phyloP scores from a whole-genome alignment of 64 coral and sea anemone genomes.

The Stylophora pistillata region DNA sequence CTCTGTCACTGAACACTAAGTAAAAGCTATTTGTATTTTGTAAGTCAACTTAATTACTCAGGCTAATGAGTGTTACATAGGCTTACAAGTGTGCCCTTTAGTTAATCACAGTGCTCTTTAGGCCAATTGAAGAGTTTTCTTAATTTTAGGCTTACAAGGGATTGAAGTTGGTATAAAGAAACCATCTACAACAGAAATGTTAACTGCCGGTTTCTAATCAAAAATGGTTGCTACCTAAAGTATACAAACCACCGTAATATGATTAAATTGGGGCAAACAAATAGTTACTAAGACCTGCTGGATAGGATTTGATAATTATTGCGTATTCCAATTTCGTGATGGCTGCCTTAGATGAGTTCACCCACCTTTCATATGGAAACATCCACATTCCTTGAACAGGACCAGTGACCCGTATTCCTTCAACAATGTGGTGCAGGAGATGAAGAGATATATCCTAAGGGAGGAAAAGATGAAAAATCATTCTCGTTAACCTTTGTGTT shows the following conservation, averaged over 20 bases:
- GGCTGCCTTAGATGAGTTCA: slow-evolving; percentile 33
- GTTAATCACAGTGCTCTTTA: slow-evolving; percentile 7
- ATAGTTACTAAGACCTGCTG: neutral
- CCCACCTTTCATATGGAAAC: slow-evolving; percentile 27
- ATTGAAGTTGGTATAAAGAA: slow-evolving; percentile 23
- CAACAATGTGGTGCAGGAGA: slow-evolving; percentile 11
- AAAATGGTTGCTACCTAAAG: slow-evolving; percentile 26
- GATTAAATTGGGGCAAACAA: no score
- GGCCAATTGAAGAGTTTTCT: slow-evolving; percentile 30
- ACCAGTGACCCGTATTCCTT: slow-evolving; percentile 7
- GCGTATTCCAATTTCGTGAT: neutral
- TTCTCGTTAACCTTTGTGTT: slow-evolving; percentile 11
- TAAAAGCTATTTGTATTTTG: slow-evolving; percentile 20
- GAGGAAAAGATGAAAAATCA: neutral
- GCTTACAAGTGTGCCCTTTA: slow-evolving; percentile 11
- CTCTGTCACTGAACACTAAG: no score
- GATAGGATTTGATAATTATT: slow-evolving; percentile 13
- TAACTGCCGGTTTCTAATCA: slow-evolving; percentile 1
- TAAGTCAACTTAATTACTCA: slow-evolving; percentile 16
- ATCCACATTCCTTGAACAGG: slow-evolving; percentile 34
- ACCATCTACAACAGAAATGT: neutral
- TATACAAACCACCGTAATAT: slow-evolving; percentile 10
- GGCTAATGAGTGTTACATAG: neutral
- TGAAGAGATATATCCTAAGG: slow-evolving; percentile 42
- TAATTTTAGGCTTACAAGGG: slow-evolving; percentile 13